phyloP scores from a whole-genome alignment of 2,797 vertebrate genomes.

The Rhynchotus rufescens region DNA sequence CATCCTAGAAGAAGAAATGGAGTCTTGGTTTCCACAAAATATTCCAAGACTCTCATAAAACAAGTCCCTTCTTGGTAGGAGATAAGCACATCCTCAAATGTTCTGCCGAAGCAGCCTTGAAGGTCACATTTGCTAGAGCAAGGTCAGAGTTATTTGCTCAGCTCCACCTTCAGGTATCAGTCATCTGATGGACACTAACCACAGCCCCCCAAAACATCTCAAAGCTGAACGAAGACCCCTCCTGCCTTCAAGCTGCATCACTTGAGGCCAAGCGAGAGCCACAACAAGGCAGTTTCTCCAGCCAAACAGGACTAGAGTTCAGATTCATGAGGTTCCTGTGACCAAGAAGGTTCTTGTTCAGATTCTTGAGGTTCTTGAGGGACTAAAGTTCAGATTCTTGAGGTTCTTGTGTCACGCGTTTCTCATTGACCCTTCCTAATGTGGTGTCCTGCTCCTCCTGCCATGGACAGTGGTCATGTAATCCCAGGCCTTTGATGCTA shows the following conservation, averaged over 20 bases:
- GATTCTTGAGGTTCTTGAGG: no score
- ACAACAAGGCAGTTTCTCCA: neutral
- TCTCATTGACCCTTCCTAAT: neutral
- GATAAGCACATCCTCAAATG: rapidly evolving
- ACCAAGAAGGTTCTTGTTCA: neutral
- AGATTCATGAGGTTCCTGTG: neutral
- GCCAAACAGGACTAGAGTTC: rapidly evolving
- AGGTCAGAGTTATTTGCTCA: neutral
- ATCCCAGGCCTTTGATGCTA: neutral
- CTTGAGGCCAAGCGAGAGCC: neutral
- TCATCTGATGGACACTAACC: neutral
- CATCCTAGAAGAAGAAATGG: neutral
- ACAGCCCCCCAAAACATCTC: neutral
- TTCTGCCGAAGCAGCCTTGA: neutral
- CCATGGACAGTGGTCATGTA: neutral
- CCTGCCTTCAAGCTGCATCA: neutral
- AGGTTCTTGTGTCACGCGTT: neutral
- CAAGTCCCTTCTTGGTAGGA: neutral
- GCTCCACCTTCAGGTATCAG: neutral
- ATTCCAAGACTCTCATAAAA: neutral
- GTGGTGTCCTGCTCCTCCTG: neutral
- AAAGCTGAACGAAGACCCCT: rapidly evolving
- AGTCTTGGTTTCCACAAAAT: neutral
- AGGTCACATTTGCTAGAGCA: neutral
- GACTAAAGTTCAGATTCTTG: no score